phyloP scores from a whole-genome alignment of 1,140 invertebrate genomes.

The Araneus ventricosus region DNA sequence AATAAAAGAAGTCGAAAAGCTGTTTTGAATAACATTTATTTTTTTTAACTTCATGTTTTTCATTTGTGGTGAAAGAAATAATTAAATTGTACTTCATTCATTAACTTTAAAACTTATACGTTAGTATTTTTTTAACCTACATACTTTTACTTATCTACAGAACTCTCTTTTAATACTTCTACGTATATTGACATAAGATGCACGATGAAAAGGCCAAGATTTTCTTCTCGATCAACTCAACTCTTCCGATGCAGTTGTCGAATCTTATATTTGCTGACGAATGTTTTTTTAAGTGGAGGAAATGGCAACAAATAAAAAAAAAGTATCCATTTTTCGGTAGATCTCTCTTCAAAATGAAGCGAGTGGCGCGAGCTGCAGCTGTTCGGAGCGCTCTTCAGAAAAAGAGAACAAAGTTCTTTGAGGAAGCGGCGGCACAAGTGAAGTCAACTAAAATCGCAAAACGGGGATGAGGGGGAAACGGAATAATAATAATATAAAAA shows the following conservation, averaged over 20 bases:
- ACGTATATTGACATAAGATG: too few species aligned
- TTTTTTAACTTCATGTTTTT: too few species aligned
- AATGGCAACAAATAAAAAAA: not conserved
- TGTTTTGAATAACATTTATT: too few species aligned
- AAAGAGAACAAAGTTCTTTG: slow-evolving; percentile 15
- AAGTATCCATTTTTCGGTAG: not conserved
- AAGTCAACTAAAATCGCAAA: slow-evolving; percentile 14
- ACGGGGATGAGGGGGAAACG: not conserved
- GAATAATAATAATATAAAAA: not conserved
- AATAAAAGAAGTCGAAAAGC: too few species aligned
- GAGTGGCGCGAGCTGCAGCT: not conserved
- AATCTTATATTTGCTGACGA: not conserved
- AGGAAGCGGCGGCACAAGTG: not conserved
- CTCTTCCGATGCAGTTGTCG: not conserved
- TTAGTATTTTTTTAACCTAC: too few species aligned
- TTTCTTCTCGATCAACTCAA: not conserved
- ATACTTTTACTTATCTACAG: too few species aligned
- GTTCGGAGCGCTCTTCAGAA: not conserved
- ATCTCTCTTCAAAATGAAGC: slow-evolving; percentile 13
- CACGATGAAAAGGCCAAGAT: not conserved
- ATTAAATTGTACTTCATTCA: too few species aligned
- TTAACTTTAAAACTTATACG: too few species aligned
- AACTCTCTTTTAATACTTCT: too few species aligned
- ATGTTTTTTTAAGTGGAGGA: not conserved
- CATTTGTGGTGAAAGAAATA: too few species aligned